Evolutionary conservation across 2,797 vertebrate genomes (phyloP).

Genomic region (Coccyzus lansbergi): DNA sequence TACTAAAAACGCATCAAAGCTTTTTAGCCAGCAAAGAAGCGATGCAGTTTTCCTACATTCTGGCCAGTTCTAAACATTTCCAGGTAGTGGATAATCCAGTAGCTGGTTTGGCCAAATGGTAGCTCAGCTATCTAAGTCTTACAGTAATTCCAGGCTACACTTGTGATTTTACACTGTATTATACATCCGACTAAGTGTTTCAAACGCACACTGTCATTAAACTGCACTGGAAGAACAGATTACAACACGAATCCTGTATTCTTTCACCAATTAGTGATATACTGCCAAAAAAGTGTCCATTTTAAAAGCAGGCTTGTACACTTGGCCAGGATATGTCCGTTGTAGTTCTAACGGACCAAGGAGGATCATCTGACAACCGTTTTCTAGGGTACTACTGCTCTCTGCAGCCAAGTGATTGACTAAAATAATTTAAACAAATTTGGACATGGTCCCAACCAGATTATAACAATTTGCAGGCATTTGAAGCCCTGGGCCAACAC

Average conservation of each 20-base stretch:
- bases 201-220: background rate
- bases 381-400: background rate
- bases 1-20: background rate
- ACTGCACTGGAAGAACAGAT: conserved; percentile 17
- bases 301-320: background rate
- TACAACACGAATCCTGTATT: background rate
- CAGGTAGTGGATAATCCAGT: background rate
- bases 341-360: background rate
- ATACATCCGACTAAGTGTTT: background rate
- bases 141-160: background rate
- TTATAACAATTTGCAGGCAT: conserved; percentile 48
- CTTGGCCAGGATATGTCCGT: background rate
- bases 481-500: conserved; percentile 3
- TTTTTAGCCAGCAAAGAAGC: background rate
- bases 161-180: conserved; percentile 19
- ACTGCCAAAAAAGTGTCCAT: conserved; percentile 4
- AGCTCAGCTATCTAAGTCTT: background rate
- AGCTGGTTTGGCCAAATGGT: background rate
- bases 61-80: background rate
- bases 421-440: conserved; percentile 43
- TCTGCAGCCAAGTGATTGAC: background rate
- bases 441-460: conserved; percentile 17
- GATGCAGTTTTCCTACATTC: background rate
- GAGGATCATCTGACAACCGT: background rate
- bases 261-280: background rate